Evolutionary conservation across 2,888 invertebrate genomes (phyloP).

Genomic region (Harmothoe impar): DNA sequence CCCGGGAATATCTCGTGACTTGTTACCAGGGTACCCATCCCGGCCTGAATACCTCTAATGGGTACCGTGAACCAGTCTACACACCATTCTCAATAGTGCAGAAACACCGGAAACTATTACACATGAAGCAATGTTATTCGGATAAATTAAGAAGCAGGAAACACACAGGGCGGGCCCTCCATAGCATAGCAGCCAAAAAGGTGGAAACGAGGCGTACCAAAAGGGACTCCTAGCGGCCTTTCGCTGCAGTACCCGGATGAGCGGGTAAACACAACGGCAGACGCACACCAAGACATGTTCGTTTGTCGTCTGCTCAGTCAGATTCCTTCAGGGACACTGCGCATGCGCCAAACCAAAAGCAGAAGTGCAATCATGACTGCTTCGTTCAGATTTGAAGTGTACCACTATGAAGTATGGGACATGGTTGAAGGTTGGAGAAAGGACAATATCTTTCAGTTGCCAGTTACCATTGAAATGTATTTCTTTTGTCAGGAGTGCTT

Average conservation of each 20-base stretch:
- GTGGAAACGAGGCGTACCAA: background rate
- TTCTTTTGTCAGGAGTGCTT: background rate
- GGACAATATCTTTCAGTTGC: constrained; percentile 22
- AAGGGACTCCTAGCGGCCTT: background rate
- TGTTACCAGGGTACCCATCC: too few species aligned
- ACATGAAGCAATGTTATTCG: too few species aligned
- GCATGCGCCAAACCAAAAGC: background rate
- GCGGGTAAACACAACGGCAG: background rate
- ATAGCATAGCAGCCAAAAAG: background rate
- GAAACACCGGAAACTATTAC: too few species aligned
- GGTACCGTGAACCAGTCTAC: too few species aligned
- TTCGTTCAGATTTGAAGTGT: constrained; percentile 8
- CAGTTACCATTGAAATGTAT: constrained; percentile 7
- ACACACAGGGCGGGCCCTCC: too few species aligned
- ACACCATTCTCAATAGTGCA: too few species aligned
- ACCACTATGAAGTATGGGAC: background rate
- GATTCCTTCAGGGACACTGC: background rate
- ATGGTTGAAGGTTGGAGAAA: background rate
- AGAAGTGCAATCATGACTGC: background rate
- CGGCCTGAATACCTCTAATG: too few species aligned
- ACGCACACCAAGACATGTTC: background rate
- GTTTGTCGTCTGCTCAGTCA: constrained; percentile 16
- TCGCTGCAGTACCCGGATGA: background rate
- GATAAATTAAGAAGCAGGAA: too few species aligned
- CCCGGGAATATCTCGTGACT: too few species aligned